Conservation (phyloP, 2,113 vertebrate species). For the Ageneiosus marmoratus region DNA sequence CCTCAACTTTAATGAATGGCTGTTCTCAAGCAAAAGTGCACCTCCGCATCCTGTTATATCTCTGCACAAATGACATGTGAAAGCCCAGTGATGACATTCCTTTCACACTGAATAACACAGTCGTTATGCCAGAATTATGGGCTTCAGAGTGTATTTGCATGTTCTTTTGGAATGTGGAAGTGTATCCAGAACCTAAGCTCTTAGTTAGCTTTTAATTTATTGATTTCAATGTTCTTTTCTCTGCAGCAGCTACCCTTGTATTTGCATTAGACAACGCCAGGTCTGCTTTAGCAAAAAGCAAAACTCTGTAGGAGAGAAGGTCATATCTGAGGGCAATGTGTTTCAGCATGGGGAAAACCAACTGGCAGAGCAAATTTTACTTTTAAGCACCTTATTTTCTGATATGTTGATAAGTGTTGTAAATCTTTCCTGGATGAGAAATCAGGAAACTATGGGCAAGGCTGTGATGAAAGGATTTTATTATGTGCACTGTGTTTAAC, state of each 20-base stretch:
- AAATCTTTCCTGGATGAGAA: too few species aligned
- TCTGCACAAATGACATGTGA: conserved; percentile 58
- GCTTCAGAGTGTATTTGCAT: conserved; percentile 67
- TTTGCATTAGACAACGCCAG: conserved; percentile 54
- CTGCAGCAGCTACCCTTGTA: conserved; percentile 53
- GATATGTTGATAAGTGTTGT: neutral
- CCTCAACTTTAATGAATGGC: conserved; percentile 81
- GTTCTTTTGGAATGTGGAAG: conserved; percentile 59
- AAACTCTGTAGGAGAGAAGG: conserved; percentile 45
- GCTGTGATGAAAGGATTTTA: too few species aligned
- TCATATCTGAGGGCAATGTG: conserved; percentile 21
- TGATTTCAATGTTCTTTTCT: conserved; percentile 61
- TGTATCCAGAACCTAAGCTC: conserved; percentile 58
- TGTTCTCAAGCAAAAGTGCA: conserved; percentile 65
- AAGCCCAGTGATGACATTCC: conserved; percentile 57
- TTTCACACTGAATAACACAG: conserved; percentile 37
- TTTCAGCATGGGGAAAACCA: neutral
- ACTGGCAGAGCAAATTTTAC: conserved; percentile 15
- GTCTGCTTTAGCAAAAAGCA: conserved; percentile 50
- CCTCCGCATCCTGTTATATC: conserved; percentile 60
- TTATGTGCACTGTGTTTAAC: too few species aligned
- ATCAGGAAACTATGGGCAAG: too few species aligned
- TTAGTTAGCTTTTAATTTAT: conserved; percentile 63
- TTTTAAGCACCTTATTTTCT: conserved; percentile 7
- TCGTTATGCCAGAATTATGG: conserved; percentile 30